phyloP scores from a whole-genome alignment of 2,113 vertebrate genomes.

The Nansenia antarctica region DNA sequence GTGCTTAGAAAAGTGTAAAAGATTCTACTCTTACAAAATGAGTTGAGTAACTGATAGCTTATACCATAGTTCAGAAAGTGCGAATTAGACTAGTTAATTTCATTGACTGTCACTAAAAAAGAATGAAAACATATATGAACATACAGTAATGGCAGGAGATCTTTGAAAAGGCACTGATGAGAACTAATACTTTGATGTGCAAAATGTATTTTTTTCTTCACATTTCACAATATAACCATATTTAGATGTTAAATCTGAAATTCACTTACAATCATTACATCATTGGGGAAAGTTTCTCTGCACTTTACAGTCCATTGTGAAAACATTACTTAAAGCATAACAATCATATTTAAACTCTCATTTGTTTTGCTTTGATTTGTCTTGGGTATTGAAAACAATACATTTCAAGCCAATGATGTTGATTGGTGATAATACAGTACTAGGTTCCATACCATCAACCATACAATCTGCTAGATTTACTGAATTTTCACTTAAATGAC shows the following conservation, averaged over 20 bases:
- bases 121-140: neutral
- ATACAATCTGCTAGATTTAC: neutral
- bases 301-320: neutral
- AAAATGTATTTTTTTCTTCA: slow-evolving; percentile 6
- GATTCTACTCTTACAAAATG: neutral
- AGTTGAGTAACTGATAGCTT: slow-evolving; percentile 52
- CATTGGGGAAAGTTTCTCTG: neutral
- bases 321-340: neutral
- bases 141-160: slow-evolving; percentile 33
- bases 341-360: neutral
- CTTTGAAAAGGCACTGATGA: slow-evolving; percentile 55
- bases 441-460: neutral
- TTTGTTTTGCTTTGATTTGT: too few species aligned
- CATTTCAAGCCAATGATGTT: neutral
- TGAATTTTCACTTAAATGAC: too few species aligned
- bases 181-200: too few species aligned
- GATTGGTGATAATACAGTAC: neutral
- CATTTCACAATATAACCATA: neutral
- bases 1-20: neutral
- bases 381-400: neutral
- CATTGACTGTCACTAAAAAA: neutral
- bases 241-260: neutral
- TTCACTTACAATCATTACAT: slow-evolving; percentile 10
- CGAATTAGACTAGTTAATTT: slow-evolving; percentile 42
- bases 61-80: slow-evolving; percentile 55